Percentiles rank a stretch among this genome's conserved stretches.
Conservation (phyloP, 1,140 invertebrate species). For the Bombus superbus region DNA sequence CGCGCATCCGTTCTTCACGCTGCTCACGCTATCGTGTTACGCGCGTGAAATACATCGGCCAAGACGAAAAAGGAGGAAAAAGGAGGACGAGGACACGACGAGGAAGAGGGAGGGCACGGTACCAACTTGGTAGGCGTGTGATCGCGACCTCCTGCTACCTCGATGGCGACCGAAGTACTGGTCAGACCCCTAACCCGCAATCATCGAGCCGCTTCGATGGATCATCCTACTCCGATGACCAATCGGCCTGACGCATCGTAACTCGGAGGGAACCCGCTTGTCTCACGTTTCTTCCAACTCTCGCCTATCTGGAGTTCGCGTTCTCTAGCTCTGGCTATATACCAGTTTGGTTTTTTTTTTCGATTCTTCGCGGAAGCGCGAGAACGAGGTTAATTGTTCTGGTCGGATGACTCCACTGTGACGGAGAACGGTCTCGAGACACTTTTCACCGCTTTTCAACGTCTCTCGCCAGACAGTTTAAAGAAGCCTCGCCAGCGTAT, state of each 20-base stretch:
- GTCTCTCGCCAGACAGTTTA: background rate
- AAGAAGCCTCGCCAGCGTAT: background rate
- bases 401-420: background rate
- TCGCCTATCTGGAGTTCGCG: background rate
- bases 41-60: constrained; percentile 50
- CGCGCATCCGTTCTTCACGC: constrained; percentile 27
- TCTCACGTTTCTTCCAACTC: constrained; percentile 60
- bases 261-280: constrained; percentile 50
- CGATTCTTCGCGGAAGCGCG: constrained; percentile 22
- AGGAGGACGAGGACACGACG: constrained; percentile 14
- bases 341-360: constrained; percentile 5
- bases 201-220: constrained; percentile 50
- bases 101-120: constrained; percentile 25
- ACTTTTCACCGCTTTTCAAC: background rate
- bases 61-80: constrained; percentile 21
- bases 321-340: background rate
- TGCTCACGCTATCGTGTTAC: constrained; percentile 69
- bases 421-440: too few species aligned
- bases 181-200: constrained; percentile 38
- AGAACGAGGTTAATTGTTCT: constrained; percentile 44
- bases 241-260: constrained; percentile 66
- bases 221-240: constrained; percentile 69
- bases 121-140: constrained; percentile 49
- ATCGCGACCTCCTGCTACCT: constrained; percentile 57
- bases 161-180: constrained; percentile 25